Evolutionary conservation across 2,797 vertebrate genomes (phyloP).

Genomic region (Periophthalmus magnuspinnatus): DNA sequence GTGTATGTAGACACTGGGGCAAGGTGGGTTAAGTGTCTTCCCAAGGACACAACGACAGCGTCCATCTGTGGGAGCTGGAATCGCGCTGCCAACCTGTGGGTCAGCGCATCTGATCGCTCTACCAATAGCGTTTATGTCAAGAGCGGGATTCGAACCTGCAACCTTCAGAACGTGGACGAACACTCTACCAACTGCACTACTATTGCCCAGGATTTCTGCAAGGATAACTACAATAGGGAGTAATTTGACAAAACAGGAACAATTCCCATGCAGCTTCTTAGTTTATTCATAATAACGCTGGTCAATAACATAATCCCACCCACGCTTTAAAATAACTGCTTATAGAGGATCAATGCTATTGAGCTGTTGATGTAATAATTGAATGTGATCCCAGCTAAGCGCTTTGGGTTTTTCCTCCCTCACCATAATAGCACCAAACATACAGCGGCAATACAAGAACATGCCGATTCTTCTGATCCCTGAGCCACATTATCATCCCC

Average conservation of each 20-base stretch:
- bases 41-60: no score
- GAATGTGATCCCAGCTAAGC: constrained; percentile 49
- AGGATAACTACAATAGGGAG: background rate
- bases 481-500: constrained; percentile 56
- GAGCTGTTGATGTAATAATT: constrained; percentile 60
- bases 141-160: no score
- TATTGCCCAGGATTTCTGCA: background rate
- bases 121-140: no score
- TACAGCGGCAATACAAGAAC: constrained; percentile 55
- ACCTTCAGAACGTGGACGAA: no score
- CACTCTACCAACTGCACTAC: no score
- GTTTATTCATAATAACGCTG: constrained; percentile 23
- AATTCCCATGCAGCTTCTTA: constrained; percentile 17
- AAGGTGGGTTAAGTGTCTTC: no score
- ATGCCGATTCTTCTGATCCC: constrained; percentile 59
- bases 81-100: no score
- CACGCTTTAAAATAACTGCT: constrained; percentile 40
- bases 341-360: constrained; percentile 31
- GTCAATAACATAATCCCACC: constrained; percentile 28
- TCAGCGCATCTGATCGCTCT: no score
- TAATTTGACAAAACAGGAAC: constrained; percentile 12
- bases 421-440: constrained; percentile 29
- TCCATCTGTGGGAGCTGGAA: no score
- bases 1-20: no score
- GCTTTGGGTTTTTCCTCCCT: constrained; percentile 37